Evolutionary conservation across 1,140 invertebrate genomes (phyloP), one percentile per base, ranked within the genome.

Genomic region (Daktulosphaira vitifoliae): DNA sequence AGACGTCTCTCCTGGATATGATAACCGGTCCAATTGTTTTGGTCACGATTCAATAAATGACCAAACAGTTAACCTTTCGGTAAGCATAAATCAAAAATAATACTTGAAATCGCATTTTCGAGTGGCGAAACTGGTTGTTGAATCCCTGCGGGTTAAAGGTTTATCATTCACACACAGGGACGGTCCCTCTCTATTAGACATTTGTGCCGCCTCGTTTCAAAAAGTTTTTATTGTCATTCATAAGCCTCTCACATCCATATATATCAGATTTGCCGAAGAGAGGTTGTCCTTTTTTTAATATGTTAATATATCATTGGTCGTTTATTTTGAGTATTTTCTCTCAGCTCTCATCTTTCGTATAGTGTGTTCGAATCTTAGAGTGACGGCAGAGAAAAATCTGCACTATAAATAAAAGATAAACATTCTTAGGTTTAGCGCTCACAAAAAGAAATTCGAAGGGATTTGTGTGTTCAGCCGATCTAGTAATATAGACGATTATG

Each of bases 381-480:
- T 48, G n/a, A 25, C 7, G 6, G 42, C n/a, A 7, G 26, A 59
- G 54, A 59, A 59, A 59, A 59, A 62, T 62, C 56, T 22, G 46
- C 26, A 42, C 56, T 62, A 62, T 62, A 62, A 48, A 62, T 62
- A 62, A 62, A 62, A 62, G 56, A 62, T 62, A 62, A 62, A 62
- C 56, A 48, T 62, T 62, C 56, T 62, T 39, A 48, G 56, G 56
- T 62, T 44, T 25, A 39, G 42, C 13, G 42, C 5, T 16, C 3
- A 48, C 16, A 48, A 18, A 20, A 22, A 2, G 16, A 42, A 15
- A 44, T 56, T 42, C 37, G 53, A 18, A 46, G 25, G 56, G 56
- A 39, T 48, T 48, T 46, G 56, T 46, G n/a, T 26, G n/a, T 15
- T 3, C 18, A 46, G 56, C 42, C 20, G 42, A 20, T 20, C 42